Evolutionary conservation across 1,140 invertebrate species (phyloP).

Genomic region (Berghia stephanieae): DNA sequence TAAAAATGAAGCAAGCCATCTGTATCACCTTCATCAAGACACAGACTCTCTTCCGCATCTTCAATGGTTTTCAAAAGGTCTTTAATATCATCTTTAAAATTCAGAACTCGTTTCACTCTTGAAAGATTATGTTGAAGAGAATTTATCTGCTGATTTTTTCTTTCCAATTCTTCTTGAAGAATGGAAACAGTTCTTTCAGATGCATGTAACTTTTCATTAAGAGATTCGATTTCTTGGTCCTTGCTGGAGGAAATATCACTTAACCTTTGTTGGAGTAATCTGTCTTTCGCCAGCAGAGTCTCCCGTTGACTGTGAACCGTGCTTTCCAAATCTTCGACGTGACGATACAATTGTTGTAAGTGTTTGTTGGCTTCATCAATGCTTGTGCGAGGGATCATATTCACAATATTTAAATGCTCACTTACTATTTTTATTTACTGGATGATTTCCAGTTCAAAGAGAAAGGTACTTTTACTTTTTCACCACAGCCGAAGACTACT

Average conservation of each 20-base stretch:
- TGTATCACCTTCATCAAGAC: constrained; percentile 30
- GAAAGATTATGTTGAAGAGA: constrained; percentile 35
- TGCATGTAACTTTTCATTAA: constrained; percentile 35
- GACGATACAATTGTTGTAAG: constrained; percentile 47
- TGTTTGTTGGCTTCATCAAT: constrained; percentile 60
- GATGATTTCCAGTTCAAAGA: neutral
- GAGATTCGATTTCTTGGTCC: constrained; percentile 32
- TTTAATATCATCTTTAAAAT: constrained; percentile 35
- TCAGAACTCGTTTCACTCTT: constrained; percentile 27
- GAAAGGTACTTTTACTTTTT: neutral
- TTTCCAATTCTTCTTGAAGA: constrained; percentile 38
- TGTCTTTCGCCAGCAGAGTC: constrained; percentile 43
- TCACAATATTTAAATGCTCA: neutral
- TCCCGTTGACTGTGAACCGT: constrained; percentile 48
- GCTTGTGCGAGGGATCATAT: constrained; percentile 49
- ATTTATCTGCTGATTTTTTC: constrained; percentile 38
- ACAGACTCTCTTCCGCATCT: constrained; percentile 35
- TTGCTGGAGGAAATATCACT: constrained; percentile 34
- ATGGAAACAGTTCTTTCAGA: constrained; percentile 39
- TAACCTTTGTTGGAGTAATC: constrained; percentile 38
- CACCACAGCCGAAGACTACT: neutral
- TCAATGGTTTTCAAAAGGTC: constrained; percentile 36
- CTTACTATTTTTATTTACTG: neutral
- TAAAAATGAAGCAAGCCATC: constrained; percentile 31
- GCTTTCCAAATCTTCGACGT: constrained; percentile 49